Conservation (phyloP, 1,140 invertebrate genomes). For the Cepaea nemoralis region DNA sequence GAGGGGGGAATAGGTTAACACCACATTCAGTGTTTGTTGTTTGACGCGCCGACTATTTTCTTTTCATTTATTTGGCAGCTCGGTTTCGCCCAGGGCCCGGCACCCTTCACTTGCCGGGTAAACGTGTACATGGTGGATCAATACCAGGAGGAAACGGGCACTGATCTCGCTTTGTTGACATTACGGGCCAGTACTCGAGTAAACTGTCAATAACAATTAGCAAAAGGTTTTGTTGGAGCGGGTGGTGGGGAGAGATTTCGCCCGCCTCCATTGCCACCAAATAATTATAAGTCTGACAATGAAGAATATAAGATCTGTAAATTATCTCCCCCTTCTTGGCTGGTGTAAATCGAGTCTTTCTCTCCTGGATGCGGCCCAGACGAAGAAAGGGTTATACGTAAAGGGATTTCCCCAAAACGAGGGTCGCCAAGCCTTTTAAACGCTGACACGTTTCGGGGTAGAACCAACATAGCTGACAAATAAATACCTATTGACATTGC, state of each 20-base stretch:
- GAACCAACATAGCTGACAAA: too few species aligned
- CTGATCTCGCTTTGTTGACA: conserved; percentile 33
- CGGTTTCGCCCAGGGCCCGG: not conserved
- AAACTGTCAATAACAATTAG: conserved; percentile 36
- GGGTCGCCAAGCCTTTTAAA: too few species aligned
- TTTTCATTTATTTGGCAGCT: conserved; percentile 5
- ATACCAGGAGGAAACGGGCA: conserved; percentile 16
- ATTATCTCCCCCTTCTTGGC: too few species aligned
- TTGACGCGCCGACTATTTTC: not conserved
- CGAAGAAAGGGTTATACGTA: too few species aligned
- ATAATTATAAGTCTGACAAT: not conserved
- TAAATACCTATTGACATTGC: too few species aligned
- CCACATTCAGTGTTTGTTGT: conserved; percentile 27
- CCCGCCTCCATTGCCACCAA: not conserved
- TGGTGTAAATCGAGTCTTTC: too few species aligned
- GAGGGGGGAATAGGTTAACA: conserved; percentile 11
- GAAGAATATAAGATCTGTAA: not conserved
- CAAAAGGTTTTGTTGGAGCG: not conserved
- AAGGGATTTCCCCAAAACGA: too few species aligned
- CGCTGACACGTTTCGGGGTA: too few species aligned
- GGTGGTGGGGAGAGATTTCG: not conserved
- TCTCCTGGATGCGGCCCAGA: too few species aligned
- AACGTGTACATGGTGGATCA: conserved; percentile 22
- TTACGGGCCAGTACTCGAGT: conserved; percentile 21
- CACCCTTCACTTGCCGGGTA: not conserved